phyloP scores from a whole-genome alignment of 1,140 invertebrate genomes.

The Hypsibius dujardini region DNA sequence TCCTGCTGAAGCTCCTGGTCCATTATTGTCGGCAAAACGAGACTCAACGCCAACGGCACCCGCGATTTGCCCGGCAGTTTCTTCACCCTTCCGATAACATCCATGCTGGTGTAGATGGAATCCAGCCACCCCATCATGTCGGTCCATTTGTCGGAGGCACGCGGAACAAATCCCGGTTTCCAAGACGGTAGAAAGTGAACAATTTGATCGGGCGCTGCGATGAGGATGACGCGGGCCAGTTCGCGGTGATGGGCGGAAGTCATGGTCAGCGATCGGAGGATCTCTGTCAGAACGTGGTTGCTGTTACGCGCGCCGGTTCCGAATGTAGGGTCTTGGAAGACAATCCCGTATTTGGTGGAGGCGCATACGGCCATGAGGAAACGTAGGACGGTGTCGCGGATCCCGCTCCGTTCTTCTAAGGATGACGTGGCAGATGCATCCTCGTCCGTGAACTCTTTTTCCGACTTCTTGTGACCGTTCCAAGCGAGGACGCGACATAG shows the following conservation, averaged over 20 bases:
- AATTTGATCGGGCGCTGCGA: neutral
- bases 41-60: neutral
- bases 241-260: neutral
- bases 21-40: neutral
- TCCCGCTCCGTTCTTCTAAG: neutral
- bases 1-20: neutral
- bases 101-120: neutral
- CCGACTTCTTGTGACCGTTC: neutral
- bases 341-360: neutral
- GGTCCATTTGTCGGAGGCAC: neutral
- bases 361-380: neutral
- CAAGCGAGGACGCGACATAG: neutral
- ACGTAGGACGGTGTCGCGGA: neutral
- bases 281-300: constrained; percentile 15
- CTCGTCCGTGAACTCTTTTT: constrained; percentile 7
- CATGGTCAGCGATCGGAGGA: neutral
- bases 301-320: neutral
- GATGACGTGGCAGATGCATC: neutral
- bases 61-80: neutral
- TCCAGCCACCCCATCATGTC: neutral
- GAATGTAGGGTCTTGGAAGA: neutral
- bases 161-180: constrained; percentile 9
- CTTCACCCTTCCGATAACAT: neutral
- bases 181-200: neutral
- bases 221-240: neutral